These are phyloP conservation scores for Vimba vimba DNA, from an alignment of 2,113 vertebrate species.

Conservation along the genomic window DNA sequence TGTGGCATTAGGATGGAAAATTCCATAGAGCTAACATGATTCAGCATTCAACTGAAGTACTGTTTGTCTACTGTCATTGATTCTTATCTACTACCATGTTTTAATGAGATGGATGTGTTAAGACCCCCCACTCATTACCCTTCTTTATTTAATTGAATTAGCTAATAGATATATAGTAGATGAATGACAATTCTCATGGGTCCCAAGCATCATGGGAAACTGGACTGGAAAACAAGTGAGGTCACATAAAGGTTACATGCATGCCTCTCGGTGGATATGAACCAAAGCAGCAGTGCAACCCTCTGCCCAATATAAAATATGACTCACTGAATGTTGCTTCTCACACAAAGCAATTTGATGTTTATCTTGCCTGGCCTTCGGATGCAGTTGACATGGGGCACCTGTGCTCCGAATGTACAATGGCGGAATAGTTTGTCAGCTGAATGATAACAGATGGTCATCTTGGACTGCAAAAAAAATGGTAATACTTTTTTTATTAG, in stretches of 20 bases:
- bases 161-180: slow-evolving; percentile 49
- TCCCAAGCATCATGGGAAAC: slow-evolving; percentile 15
- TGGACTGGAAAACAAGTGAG: not conserved
- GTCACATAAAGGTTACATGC: slow-evolving; percentile 4
- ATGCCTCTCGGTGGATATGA: not conserved
- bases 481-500: too few species aligned
- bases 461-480: slow-evolving; percentile 5
- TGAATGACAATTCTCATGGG: slow-evolving; percentile 34
- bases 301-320: slow-evolving; percentile 15
- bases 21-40: slow-evolving; percentile 6
- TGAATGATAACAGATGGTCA: slow-evolving; percentile 35
- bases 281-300: slow-evolving; percentile 18
- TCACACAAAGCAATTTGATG: slow-evolving; percentile 45
- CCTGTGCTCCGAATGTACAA: slow-evolving; percentile 26
- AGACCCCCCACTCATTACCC: not conserved
- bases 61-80: slow-evolving; percentile 35
- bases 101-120: slow-evolving; percentile 51
- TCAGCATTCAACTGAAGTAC: not conserved
- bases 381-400: slow-evolving; percentile 23
- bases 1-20: not conserved
- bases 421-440: slow-evolving; percentile 12
- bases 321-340: slow-evolving; percentile 39
- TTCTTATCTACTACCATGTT: slow-evolving; percentile 24
- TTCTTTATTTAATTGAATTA: slow-evolving; percentile 49
- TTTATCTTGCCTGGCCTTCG: slow-evolving; percentile 33